These are phyloP conservation scores for Xenopus laevis DNA, from an alignment of 2,113 vertebrate genomes.

Conservation along the genomic window DNA sequence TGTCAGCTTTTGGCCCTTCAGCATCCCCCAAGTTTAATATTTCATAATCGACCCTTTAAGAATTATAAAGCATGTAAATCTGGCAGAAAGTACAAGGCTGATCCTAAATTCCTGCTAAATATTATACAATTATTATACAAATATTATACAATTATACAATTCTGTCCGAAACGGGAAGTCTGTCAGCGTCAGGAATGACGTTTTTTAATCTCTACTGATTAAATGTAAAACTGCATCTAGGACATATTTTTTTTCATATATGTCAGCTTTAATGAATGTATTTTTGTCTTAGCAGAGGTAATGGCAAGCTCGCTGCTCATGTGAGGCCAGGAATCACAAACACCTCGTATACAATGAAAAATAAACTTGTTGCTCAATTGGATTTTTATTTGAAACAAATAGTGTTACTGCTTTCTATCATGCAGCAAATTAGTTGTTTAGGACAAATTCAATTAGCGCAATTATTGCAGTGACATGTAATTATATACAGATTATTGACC, in stretches of 20 bases:
- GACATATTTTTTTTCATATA: too few relatives aligned
- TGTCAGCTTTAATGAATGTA: conserved; percentile 20
- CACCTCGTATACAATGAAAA: conserved; percentile 36
- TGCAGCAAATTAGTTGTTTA: conserved; percentile 32
- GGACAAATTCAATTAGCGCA: conserved; percentile 42
- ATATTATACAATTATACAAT: too few relatives aligned
- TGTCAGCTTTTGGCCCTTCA: too few relatives aligned
- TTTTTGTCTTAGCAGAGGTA: conserved; percentile 19
- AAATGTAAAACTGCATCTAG: too few relatives aligned
- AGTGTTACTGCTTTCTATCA: conserved; percentile 36
- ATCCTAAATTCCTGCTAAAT: too few relatives aligned
- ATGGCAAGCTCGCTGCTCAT: neutral
- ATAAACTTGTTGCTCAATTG: conserved; percentile 30
- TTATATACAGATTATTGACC: conserved; percentile 37
- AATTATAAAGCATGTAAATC: too few relatives aligned
- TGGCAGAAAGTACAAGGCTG: too few relatives aligned
- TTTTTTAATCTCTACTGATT: too few relatives aligned
- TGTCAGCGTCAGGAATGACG: neutral
- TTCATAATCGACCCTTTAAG: too few relatives aligned
- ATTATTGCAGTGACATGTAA: conserved; percentile 34
- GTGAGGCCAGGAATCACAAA: conserved; percentile 28
- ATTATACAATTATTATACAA: too few relatives aligned
- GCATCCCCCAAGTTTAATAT: too few relatives aligned
- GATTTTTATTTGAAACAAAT: conserved; percentile 40
- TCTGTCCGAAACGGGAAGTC: too few relatives aligned